phyloP scores from a whole-genome alignment of 2,888 invertebrate genomes.

The Aleiodes leptofemur region DNA sequence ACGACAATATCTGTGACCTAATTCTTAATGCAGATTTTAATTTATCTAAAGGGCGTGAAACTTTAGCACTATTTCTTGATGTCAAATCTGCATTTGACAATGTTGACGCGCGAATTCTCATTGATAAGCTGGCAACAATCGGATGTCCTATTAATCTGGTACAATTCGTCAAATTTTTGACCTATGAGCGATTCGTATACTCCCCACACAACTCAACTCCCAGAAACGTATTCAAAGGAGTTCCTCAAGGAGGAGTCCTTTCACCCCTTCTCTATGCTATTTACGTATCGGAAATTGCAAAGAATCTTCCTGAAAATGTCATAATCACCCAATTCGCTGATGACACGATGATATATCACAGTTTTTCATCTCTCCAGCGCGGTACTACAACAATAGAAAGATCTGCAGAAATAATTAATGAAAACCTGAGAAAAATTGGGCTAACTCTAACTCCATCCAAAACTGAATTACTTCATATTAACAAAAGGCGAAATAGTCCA shows the following conservation, averaged over 20 bases:
- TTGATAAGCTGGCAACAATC: too few species aligned
- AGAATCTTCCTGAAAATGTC: not conserved
- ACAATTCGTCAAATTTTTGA: too few species aligned
- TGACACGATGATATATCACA: conserved; percentile 1
- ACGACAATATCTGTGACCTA: conserved; percentile 48
- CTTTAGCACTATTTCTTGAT: not conserved
- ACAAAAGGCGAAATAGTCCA: not conserved
- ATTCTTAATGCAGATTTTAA: not conserved
- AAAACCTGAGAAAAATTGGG: not conserved
- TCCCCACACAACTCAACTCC: too few species aligned
- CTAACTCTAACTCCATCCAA: not conserved
- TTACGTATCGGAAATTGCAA: not conserved
- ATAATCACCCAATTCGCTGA: not conserved
- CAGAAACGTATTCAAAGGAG: too few species aligned
- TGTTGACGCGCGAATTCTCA: too few species aligned
- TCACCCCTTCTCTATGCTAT: not conserved
- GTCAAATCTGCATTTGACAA: not conserved
- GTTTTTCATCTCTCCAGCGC: not conserved
- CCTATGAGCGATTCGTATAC: too few species aligned
- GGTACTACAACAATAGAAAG: not conserved
- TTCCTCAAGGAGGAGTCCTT: not conserved
- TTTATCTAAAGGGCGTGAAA: not conserved
- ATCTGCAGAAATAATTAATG: not conserved
- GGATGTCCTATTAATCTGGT: too few species aligned
- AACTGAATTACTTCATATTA: not conserved